These are phyloP conservation scores for Rutilus rutilus DNA, from an alignment of 2,113 vertebrate genomes.

Conservation along the genomic window DNA sequence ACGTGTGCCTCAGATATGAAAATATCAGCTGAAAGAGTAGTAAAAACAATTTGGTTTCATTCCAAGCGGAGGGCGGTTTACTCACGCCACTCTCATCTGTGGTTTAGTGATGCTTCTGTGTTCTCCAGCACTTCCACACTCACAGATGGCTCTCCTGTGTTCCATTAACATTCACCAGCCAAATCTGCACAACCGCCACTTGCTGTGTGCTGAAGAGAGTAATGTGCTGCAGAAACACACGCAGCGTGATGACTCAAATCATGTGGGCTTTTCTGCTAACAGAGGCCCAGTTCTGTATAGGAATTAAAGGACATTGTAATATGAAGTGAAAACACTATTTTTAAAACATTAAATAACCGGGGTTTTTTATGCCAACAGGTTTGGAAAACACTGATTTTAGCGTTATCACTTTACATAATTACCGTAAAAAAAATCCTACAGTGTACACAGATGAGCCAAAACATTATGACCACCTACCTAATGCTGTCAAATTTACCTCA, in stretches of 20 bases:
- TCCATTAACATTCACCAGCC: conserved; percentile 43
- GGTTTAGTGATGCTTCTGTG: conserved; percentile 39
- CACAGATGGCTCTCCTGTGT: conserved; percentile 57
- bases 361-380: neutral
- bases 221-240: neutral
- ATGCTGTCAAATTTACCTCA: no score
- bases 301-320: conserved; percentile 4
- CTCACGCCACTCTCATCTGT: conserved; percentile 11
- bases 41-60: neutral
- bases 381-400: neutral
- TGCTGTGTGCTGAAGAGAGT: conserved; percentile 38
- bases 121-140: conserved; percentile 35
- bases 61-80: conserved; percentile 1
- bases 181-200: conserved; percentile 37
- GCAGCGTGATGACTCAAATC: conserved; percentile 33
- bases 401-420: neutral
- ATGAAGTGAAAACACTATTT: neutral
- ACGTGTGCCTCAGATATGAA: neutral
- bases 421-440: no score
- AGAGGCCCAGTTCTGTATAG: neutral
- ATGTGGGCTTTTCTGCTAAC: conserved; percentile 41
- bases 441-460: no score
- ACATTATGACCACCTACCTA: no score
- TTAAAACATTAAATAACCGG: neutral
- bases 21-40: neutral